phyloP scores from a whole-genome alignment of 2,888 invertebrate species.

The Julus scandinavius region DNA sequence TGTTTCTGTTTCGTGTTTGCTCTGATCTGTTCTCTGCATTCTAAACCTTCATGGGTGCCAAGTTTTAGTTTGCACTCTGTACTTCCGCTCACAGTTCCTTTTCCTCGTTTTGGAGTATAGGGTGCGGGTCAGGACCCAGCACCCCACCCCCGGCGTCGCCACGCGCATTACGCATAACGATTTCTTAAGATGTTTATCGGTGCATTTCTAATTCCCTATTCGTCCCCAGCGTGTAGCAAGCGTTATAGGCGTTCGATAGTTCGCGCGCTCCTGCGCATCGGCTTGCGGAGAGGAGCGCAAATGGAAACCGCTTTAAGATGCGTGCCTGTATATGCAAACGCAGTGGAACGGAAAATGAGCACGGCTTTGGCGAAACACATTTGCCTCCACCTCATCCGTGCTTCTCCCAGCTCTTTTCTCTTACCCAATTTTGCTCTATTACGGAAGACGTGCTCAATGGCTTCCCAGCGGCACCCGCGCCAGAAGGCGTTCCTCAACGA shows the following conservation, averaged over 20 bases:
- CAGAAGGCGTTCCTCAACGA: neutral
- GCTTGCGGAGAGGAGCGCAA: neutral
- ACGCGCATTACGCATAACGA: neutral
- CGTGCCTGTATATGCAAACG: neutral
- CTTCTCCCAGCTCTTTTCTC: no score
- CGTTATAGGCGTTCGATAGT: neutral
- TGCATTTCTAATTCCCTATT: constrained; percentile 3
- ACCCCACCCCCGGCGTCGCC: neutral
- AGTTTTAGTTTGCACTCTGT: no score
- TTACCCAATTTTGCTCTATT: no score
- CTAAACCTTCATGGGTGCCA: no score
- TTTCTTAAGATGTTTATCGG: constrained; percentile 27
- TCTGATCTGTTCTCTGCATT: no score
- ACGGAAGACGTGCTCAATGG: neutral
- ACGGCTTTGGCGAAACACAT: no score
- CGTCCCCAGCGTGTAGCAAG: neutral
- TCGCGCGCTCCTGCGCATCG: no score
- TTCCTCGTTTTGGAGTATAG: neutral
- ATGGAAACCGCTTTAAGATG: neutral
- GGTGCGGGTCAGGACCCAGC: neutral
- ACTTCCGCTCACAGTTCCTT: neutral
- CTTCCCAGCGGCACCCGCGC: no score
- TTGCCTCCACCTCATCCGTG: no score
- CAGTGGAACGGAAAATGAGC: constrained; percentile 11
- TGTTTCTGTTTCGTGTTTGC: no score